Conservation (phyloP, 1,140 invertebrate species). For the Saccostrea glomerata region DNA sequence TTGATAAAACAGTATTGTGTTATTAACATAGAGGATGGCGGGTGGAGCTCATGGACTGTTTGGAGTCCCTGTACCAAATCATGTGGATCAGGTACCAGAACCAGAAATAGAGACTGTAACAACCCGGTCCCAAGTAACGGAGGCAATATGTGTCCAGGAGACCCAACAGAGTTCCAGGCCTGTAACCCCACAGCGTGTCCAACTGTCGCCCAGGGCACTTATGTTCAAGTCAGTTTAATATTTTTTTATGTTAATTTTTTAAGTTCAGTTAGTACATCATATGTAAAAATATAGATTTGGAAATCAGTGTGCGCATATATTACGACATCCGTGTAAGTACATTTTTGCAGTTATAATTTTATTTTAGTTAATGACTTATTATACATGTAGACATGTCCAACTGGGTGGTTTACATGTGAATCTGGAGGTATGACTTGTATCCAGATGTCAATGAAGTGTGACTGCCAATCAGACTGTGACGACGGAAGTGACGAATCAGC, state of each 20-base stretch:
- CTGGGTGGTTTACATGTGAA: conserved; percentile 56
- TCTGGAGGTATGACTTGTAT: conserved; percentile 47
- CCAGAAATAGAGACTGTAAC: conserved; percentile 39
- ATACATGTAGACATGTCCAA: conserved; percentile 44
- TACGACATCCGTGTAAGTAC: too few species aligned
- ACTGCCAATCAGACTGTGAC: conserved; percentile 53
- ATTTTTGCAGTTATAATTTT: too few species aligned
- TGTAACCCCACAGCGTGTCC: conserved; percentile 41
- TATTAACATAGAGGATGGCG: conserved; percentile 34
- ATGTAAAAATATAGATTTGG: too few species aligned
- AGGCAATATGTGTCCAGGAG: conserved; percentile 22
- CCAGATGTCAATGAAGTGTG: conserved; percentile 44
- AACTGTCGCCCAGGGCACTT: conserved; percentile 10
- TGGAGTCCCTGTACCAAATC: conserved; percentile 46
- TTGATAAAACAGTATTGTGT: background rate
- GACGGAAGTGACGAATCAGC: conserved; percentile 57
- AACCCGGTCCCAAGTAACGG: conserved; percentile 46
- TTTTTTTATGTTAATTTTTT: background rate
- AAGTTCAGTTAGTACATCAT: too few species aligned
- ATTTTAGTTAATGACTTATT: too few species aligned
- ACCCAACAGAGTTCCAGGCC: conserved; percentile 32
- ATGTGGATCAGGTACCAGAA: conserved; percentile 28
- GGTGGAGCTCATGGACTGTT: conserved; percentile 35
- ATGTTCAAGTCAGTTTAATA: conserved; percentile 22
- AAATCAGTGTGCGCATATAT: too few species aligned